These are phyloP conservation scores for Acanthurus leucopareius DNA, from an alignment of 2,797 vertebrate genomes.

Conservation along the genomic window DNA sequence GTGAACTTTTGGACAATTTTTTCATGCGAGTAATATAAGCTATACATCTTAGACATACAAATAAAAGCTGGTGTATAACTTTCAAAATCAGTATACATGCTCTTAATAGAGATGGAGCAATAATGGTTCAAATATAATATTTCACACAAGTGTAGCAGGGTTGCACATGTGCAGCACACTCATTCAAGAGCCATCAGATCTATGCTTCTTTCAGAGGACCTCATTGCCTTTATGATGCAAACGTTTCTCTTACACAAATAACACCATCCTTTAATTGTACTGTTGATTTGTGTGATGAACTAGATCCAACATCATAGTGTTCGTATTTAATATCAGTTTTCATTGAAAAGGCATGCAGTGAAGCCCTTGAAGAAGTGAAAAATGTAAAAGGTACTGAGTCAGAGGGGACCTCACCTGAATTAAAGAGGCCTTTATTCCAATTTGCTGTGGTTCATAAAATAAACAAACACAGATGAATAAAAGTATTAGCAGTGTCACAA, in stretches of 20 bases:
- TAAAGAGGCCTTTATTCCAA: constrained; percentile 68
- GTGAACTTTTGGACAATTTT: background rate
- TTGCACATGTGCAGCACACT: background rate
- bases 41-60: constrained; percentile 1
- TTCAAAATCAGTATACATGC: constrained; percentile 1
- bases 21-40: background rate
- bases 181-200: constrained; percentile 13
- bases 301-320: background rate
- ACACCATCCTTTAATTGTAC: background rate
- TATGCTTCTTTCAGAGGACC: background rate
- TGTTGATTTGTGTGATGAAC: background rate
- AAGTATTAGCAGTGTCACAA: constrained; percentile 38
- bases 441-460: constrained; percentile 62
- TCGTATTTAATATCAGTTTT: background rate
- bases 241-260: background rate
- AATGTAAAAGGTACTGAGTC: background rate
- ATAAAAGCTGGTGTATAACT: background rate
- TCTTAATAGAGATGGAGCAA: background rate
- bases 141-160: background rate
- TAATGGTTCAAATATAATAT: background rate
- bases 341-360: background rate
- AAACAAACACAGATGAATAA: constrained; percentile 48
- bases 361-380: constrained; percentile 38
- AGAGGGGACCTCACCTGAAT: constrained; percentile 68
- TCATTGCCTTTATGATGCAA: background rate